These are phyloP conservation scores for Rhinella marina DNA, from an alignment of 2,797 vertebrate genomes.

Conservation along the genomic window DNA sequence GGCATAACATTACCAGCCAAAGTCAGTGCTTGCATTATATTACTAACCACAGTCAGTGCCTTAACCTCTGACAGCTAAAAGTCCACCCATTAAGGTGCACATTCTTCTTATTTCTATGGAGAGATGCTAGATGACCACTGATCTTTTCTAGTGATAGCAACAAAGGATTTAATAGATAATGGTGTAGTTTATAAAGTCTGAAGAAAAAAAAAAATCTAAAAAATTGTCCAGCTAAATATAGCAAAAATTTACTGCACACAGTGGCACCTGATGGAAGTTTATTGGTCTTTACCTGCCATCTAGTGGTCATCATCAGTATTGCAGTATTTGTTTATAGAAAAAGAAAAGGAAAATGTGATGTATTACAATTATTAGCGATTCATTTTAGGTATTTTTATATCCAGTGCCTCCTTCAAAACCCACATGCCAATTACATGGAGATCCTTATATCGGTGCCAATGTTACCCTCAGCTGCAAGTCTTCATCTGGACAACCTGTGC, in stretches of 20 bases:
- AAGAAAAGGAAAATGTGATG: not conserved
- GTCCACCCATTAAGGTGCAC: too few relatives aligned
- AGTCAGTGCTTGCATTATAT: too few relatives aligned
- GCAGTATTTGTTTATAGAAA: not conserved
- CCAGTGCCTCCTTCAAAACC: conserved; percentile 85
- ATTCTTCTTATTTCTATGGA: too few relatives aligned
- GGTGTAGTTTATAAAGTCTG: not conserved
- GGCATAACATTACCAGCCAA: too few relatives aligned
- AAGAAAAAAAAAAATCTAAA: not conserved
- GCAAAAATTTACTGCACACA: not conserved
- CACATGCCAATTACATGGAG: conserved; percentile 77
- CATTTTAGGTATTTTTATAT: not conserved
- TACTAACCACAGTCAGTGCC: too few relatives aligned
- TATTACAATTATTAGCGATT: not conserved
- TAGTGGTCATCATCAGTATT: conserved; percentile 8
- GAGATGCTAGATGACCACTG: too few relatives aligned
- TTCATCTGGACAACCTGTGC: conserved; percentile 80
- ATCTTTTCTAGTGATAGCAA: not conserved
- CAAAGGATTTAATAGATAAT: not conserved
- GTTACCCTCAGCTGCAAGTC: conserved; percentile 85
- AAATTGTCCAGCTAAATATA: not conserved
- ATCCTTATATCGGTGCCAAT: conserved; percentile 77
- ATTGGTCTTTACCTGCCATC: conserved; percentile 10
- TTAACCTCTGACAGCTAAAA: too few relatives aligned
- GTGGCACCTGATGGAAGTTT: not conserved